Percentiles rank a stretch among this genome's conserved stretches.
These are phyloP conservation scores for Leptogaster cylindrica DNA, from an alignment of 2,888 invertebrate species.

Conservation along the genomic window DNA sequence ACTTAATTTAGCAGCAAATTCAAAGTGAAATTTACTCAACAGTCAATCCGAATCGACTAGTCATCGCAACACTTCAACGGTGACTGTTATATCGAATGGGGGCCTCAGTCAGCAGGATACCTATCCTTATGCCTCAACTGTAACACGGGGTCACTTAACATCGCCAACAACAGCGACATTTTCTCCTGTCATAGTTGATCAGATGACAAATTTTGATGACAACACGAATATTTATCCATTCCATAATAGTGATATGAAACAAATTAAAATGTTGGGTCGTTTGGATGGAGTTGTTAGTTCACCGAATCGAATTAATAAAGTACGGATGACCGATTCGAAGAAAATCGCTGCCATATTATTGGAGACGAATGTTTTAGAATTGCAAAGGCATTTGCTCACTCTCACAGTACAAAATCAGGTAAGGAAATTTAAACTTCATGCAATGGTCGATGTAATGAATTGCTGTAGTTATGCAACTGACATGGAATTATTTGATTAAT, in stretches of 20 bases:
- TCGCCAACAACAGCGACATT: slow-evolving; percentile 9
- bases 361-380: slow-evolving; percentile 80
- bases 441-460: no score
- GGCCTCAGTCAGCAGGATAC: slow-evolving; percentile 1
- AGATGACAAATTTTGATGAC: neutral
- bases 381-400: slow-evolving; percentile 82
- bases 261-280: slow-evolving; percentile 65
- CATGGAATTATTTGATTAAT: no score
- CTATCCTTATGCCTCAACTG: neutral
- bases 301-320: slow-evolving; percentile 69
- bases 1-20: slow-evolving; percentile 7
- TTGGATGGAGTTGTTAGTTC: slow-evolving; percentile 74
- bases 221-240: slow-evolving; percentile 50
- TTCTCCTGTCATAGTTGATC: slow-evolving; percentile 27
- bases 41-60: slow-evolving; percentile 59
- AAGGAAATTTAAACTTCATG: no score
- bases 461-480: no score
- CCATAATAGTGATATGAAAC: slow-evolving; percentile 55
- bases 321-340: slow-evolving; percentile 72
- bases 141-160: neutral
- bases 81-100: slow-evolving; percentile 56
- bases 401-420: slow-evolving; percentile 87
- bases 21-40: slow-evolving; percentile 35
- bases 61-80: slow-evolving; percentile 56
- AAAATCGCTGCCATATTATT: slow-evolving; percentile 84